Percentiles rank a stretch among this genome's conserved stretches.
Conservation (phyloP, 2,797 vertebrate genomes). For the Nannoperca obscura region DNA sequence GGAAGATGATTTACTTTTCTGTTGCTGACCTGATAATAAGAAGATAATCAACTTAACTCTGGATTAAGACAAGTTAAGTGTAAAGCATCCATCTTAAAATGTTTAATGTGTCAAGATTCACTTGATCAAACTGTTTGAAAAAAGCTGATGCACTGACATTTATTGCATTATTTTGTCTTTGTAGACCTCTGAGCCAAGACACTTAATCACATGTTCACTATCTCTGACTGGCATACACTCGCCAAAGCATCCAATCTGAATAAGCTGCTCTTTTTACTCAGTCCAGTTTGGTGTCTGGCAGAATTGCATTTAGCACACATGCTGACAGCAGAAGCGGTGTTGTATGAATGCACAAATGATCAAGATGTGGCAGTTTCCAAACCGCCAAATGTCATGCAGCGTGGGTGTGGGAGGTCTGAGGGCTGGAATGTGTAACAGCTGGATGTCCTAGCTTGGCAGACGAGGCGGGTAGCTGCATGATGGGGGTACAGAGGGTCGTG, state of each 20-base stretch:
- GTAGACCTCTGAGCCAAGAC: not conserved
- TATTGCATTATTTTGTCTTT: not conserved
- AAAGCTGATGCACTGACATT: not conserved
- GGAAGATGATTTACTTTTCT: not conserved
- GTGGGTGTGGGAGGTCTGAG: conserved; percentile 75
- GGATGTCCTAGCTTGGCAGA: conserved; percentile 67
- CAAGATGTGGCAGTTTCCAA: conserved; percentile 42
- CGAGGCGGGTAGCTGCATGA: conserved; percentile 48
- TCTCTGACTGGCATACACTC: conserved; percentile 15
- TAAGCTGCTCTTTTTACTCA: not conserved
- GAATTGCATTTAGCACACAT: not conserved
- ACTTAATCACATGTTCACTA: not conserved
- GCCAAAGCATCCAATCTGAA: not conserved
- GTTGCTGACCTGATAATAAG: not conserved
- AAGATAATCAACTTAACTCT: not conserved
- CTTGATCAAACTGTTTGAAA: not conserved
- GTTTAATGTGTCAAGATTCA: not conserved
- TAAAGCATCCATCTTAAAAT: not conserved
- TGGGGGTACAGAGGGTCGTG: conserved; percentile 60
- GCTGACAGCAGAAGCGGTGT: conserved; percentile 7
- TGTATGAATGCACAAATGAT: conserved; percentile 35
- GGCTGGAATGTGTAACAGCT: conserved; percentile 80
- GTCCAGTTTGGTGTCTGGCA: not conserved
- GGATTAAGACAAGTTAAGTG: not conserved
- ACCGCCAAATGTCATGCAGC: conserved; percentile 44